Conservation (phyloP, 2,113 vertebrate species). For the Percopsis transmontana region DNA sequence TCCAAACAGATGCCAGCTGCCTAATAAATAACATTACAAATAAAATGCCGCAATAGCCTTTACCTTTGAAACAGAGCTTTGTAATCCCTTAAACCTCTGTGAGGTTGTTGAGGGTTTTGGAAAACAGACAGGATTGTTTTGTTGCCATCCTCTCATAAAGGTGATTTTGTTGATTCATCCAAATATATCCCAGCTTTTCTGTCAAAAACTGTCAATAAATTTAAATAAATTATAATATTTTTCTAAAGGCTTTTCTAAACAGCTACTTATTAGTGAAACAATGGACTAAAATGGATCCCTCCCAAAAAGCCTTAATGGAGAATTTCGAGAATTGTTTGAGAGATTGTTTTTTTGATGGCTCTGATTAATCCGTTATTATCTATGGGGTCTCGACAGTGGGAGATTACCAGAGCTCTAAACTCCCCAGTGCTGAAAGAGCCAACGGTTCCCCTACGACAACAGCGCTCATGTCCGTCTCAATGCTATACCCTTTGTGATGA, state of each 20-base stretch:
- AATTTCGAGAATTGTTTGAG: no score
- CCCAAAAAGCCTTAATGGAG: background rate
- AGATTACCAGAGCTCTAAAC: no score
- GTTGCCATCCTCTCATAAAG: background rate
- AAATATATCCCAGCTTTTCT: background rate
- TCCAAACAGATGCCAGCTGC: conserved; percentile 20
- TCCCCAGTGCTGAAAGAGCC: no score
- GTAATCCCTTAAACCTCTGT: conserved; percentile 30
- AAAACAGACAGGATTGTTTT: conserved; percentile 6
- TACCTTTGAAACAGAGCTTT: conserved; percentile 33
- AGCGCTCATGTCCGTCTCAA: no score
- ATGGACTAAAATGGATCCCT: conserved; percentile 29
- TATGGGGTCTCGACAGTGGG: no score
- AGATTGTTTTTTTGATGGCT: no score
- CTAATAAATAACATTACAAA: conserved; percentile 51
- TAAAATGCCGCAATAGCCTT: conserved; percentile 46
- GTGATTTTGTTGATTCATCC: background rate
- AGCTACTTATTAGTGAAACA: conserved; percentile 18
- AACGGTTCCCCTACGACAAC: no score
- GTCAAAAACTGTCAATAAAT: background rate
- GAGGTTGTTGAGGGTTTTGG: background rate
- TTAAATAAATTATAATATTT: conserved; percentile 1
- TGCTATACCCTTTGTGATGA: no score
- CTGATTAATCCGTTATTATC: no score
- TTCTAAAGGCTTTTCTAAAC: conserved; percentile 22